phyloP scores from a whole-genome alignment of 2,113 vertebrate genomes.

The Steatornis caripensis region DNA sequence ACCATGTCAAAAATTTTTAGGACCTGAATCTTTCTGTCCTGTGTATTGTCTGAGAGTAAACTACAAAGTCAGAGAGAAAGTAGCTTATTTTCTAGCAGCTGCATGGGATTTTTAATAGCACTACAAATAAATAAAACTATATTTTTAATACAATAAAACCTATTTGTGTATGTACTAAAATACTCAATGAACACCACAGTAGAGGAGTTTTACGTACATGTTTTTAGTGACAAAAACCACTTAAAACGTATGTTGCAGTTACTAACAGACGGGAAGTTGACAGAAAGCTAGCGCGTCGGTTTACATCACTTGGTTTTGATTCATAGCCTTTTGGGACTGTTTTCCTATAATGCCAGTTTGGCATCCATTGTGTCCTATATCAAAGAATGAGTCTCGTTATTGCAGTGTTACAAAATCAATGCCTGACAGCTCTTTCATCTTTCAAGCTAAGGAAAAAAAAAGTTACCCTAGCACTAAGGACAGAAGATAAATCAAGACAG shows the following conservation, averaged over 20 bases:
- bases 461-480: neutral
- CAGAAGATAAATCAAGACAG: neutral
- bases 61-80: neutral
- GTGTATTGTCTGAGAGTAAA: neutral
- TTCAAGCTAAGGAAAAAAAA: neutral
- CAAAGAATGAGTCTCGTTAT: neutral
- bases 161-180: neutral
- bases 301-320: neutral
- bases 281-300: neutral
- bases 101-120: neutral
- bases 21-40: neutral
- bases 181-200: neutral
- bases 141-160: neutral
- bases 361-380: neutral
- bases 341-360: neutral
- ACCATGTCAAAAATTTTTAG: neutral
- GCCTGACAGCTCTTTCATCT: neutral
- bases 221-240: neutral
- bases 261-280: neutral
- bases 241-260: neutral
- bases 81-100: neutral
- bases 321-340: neutral
- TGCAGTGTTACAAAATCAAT: neutral
- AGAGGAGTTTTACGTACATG: accelerated
- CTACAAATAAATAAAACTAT: neutral